phyloP scores from a whole-genome alignment of 2,113 vertebrate species.

The Australoheros scitulus region DNA sequence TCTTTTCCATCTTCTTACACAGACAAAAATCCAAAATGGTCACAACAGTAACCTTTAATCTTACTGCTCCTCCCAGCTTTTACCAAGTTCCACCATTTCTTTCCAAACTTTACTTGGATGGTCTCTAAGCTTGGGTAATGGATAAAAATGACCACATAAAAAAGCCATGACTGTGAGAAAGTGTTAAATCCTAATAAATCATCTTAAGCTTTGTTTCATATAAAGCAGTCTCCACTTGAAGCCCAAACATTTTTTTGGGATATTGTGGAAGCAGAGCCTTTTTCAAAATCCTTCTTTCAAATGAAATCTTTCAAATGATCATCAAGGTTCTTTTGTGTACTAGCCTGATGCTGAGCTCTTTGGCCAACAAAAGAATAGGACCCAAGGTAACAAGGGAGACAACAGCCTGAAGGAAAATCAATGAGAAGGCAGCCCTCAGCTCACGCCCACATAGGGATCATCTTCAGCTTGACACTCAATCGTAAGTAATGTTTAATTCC shows the following conservation, averaged over 20 bases:
- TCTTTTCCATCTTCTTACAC: neutral
- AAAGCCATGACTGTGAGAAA: neutral
- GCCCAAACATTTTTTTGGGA: slow-evolving; percentile 21
- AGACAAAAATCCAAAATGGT: neutral
- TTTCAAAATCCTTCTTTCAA: neutral
- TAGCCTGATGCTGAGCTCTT: slow-evolving; percentile 13
- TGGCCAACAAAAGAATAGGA: neutral
- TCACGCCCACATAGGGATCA: neutral
- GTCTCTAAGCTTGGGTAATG: neutral
- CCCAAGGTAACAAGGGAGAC: neutral
- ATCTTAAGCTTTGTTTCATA: neutral
- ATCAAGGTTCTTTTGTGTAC: neutral
- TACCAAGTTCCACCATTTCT: neutral
- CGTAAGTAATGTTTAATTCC: neutral
- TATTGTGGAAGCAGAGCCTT: neutral
- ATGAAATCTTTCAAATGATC: slow-evolving; percentile 10
- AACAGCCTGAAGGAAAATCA: slow-evolving; percentile 27
- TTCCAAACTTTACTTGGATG: neutral
- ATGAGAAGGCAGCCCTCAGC: slow-evolving; percentile 4
- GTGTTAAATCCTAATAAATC: neutral
- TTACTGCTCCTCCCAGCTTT: neutral
- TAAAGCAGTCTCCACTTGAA: neutral
- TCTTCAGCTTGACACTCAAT: neutral
- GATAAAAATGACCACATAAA: neutral
- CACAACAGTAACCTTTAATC: neutral